phyloP scores from a whole-genome alignment of 2,888 invertebrate species.

The Perithous albicinctus region DNA sequence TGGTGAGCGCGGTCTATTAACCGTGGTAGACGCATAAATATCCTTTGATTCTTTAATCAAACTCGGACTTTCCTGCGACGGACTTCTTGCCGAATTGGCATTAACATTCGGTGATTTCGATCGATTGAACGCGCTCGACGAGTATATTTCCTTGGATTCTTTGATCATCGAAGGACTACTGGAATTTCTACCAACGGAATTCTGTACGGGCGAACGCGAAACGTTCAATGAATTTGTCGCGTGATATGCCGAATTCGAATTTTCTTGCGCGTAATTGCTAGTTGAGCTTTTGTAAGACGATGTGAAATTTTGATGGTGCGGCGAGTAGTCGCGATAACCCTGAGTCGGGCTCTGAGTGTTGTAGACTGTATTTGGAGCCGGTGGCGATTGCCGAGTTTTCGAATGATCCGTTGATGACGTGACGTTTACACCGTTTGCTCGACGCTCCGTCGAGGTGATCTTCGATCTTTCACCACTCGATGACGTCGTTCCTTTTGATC shows the following conservation, averaged over 20 bases:
- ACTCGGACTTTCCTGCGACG: constrained; percentile 76
- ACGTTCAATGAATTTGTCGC: constrained; percentile 74
- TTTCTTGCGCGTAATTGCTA: constrained; percentile 73
- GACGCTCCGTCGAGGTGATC: constrained; percentile 79
- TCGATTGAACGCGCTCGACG: constrained; percentile 73
- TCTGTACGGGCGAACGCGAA: constrained; percentile 76
- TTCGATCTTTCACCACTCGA: constrained; percentile 76
- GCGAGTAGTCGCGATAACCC: constrained; percentile 70
- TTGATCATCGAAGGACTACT: constrained; percentile 78
- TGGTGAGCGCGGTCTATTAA: constrained; percentile 75
- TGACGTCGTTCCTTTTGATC: constrained; percentile 74
- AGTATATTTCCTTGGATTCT: constrained; percentile 80
- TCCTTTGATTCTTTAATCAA: constrained; percentile 77
- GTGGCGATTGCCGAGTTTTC: constrained; percentile 68
- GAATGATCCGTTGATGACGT: constrained; percentile 68
- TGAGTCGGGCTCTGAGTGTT: constrained; percentile 78
- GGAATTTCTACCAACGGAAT: constrained; percentile 72
- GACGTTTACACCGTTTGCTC: constrained; percentile 79
- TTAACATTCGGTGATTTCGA: constrained; percentile 71
- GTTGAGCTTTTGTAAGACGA: constrained; percentile 76
- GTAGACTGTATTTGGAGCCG: constrained; percentile 64
- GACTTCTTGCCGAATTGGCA: constrained; percentile 59
- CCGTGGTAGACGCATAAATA: constrained; percentile 73
- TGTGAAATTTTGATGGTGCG: constrained; percentile 68
- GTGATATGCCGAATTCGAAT: constrained; percentile 65